These are phyloP conservation scores for Eurytoma californica DNA, from an alignment of 2,888 invertebrate species.

Conservation along the genomic window DNA sequence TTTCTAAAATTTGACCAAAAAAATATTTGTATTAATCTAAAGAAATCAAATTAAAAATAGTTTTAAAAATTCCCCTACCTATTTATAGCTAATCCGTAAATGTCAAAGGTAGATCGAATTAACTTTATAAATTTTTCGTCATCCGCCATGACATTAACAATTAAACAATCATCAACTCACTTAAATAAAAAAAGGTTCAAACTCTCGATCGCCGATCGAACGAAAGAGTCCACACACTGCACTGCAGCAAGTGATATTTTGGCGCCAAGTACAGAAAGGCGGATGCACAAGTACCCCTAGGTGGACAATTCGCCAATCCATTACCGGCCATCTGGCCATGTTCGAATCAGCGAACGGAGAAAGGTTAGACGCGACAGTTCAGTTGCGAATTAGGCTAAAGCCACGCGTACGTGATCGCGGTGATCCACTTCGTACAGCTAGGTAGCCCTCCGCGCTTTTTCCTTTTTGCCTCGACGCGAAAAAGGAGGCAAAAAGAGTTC, in stretches of 20 bases:
- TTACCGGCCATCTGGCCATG: no score
- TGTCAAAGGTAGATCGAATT: conserved; percentile 83
- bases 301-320: background rate
- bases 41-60: conserved; percentile 1
- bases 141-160: conserved; percentile 40
- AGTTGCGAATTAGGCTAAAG: background rate
- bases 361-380: no score
- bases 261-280: conserved; percentile 16
- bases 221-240: no score
- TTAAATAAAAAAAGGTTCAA: background rate
- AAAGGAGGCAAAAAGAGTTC: background rate
- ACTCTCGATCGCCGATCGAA: no score
- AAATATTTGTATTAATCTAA: conserved; percentile 15
- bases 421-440: no score
- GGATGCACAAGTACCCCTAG: background rate
- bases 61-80: conserved; percentile 72
- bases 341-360: background rate
- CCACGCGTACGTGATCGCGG: no score
- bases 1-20: conserved; percentile 76
- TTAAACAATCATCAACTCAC: background rate
- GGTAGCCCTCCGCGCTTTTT: background rate
- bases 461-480: background rate
- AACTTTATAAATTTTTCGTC: conserved; percentile 71
- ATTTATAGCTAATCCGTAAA: conserved; percentile 85
- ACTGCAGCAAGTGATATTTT: background rate